Evolutionary conservation across 2,113 vertebrate species (phyloP).

Genomic region (Nesogale talazaci): DNA sequence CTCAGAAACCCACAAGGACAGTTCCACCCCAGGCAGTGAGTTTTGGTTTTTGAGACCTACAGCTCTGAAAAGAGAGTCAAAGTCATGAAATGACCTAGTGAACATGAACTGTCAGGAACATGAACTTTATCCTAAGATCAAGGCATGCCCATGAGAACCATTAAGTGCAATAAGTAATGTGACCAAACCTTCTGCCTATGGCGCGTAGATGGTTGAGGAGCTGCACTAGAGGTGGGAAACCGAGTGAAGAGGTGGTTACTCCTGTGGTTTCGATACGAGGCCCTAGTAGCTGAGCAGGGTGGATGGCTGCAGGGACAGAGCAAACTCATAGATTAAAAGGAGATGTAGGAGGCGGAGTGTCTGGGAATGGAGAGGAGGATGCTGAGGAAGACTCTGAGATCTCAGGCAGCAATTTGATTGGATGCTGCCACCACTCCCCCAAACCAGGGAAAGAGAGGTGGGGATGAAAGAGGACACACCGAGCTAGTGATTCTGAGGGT

Average conservation of each 20-base stretch:
- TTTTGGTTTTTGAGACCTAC: neutral
- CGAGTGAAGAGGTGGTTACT: neutral
- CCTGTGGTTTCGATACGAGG: neutral
- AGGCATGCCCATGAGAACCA: neutral
- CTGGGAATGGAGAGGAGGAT: neutral
- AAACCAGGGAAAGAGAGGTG: neutral
- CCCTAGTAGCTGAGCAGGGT: neutral
- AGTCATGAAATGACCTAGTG: neutral
- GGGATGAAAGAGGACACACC: neutral
- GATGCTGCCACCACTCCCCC: neutral
- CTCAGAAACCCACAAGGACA: no score
- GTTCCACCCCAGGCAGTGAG: no score
- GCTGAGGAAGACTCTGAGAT: neutral
- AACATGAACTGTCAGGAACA: neutral
- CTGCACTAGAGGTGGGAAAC: neutral
- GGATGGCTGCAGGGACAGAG: neutral
- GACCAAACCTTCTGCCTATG: neutral
- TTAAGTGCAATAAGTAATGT: neutral
- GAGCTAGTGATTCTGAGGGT: neutral
- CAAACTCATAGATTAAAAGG: neutral
- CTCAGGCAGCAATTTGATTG: neutral
- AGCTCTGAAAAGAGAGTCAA: slow-evolving; percentile 1
- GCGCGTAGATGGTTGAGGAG: neutral
- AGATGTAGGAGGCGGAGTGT: neutral
- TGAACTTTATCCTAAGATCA: neutral